Conservation (phyloP, 2,797 vertebrate species). For the Trematomus bernacchii region DNA sequence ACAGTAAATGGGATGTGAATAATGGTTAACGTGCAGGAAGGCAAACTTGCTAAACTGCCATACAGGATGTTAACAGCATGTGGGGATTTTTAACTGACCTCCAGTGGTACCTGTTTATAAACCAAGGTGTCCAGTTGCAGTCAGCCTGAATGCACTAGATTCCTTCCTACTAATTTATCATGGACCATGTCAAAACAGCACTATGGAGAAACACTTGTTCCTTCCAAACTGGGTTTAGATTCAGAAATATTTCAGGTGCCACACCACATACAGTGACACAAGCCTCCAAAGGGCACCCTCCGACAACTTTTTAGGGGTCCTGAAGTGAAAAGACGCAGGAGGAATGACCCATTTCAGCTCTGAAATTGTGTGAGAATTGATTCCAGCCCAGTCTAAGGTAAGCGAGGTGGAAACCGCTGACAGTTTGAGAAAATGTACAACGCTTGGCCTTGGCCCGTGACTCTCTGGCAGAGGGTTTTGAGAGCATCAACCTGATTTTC, state of each 20-base stretch:
- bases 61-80: neutral
- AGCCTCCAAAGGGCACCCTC: conserved; percentile 44
- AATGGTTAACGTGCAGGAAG: neutral
- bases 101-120: conserved; percentile 25
- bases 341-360: conserved; percentile 72
- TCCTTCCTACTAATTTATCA: neutral
- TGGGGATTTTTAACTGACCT: conserved; percentile 1
- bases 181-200: conserved; percentile 62
- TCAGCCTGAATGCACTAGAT: conserved; percentile 22
- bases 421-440: conserved; percentile 77
- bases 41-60: conserved; percentile 17
- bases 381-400: conserved; percentile 65
- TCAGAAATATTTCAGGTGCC: conserved; percentile 47
- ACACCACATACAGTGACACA: conserved; percentile 53
- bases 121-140: conserved; percentile 34
- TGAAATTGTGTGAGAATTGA: conserved; percentile 77
- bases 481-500: conserved; percentile 72
- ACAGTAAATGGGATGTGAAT: conserved; percentile 22
- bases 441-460: conserved; percentile 70
- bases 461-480: conserved; percentile 55
- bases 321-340: conserved; percentile 51
- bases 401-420: conserved; percentile 79
- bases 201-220: conserved; percentile 55
- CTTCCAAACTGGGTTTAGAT: conserved; percentile 58
- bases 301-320: conserved; percentile 49